Evolutionary conservation across 92 coral and sea anemone species (phyloP).

Genomic region (Epizoanthus stellaris): DNA sequence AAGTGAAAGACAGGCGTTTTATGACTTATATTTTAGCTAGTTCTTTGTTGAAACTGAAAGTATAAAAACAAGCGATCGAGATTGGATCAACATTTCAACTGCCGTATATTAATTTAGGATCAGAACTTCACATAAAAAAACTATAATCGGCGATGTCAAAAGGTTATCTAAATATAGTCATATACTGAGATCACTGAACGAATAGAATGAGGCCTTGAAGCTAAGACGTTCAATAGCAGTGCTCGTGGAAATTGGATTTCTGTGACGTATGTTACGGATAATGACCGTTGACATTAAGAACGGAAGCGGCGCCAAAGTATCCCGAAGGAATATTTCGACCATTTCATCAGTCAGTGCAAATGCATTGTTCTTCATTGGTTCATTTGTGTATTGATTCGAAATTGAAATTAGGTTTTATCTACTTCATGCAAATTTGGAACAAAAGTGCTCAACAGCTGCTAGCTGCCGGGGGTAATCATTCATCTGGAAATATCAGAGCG

Average conservation of each 20-base stretch:
- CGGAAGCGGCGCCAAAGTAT: slow-evolving; percentile 13
- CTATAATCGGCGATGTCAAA: background rate
- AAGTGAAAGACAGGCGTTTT: too few relatives aligned
- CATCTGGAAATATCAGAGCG: slow-evolving; percentile 3
- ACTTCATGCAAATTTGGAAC: slow-evolving; percentile 38
- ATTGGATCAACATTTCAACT: background rate
- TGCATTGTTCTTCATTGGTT: slow-evolving; percentile 31
- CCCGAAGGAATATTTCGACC: background rate
- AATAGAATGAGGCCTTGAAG: background rate
- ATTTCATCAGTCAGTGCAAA: background rate
- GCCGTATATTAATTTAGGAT: background rate
- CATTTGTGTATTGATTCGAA: background rate
- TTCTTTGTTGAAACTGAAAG: too few relatives aligned
- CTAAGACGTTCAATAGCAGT: slow-evolving; percentile 22
- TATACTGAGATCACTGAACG: background rate
- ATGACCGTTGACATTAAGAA: background rate
- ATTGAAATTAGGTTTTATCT: background rate
- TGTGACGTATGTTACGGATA: slow-evolving; percentile 17
- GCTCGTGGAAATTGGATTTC: background rate
- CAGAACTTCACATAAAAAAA: background rate
- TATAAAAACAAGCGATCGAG: too few relatives aligned
- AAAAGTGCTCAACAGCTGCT: slow-evolving; percentile 21
- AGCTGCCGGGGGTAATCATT: background rate
- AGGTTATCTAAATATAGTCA: slow-evolving; percentile 3
- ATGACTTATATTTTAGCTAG: too few relatives aligned